Percentiles rank a stretch among this genome's conserved stretches.
Evolutionary conservation across 2,888 invertebrate species (phyloP).

Genomic region (Ornithoptera alexandrae): DNA sequence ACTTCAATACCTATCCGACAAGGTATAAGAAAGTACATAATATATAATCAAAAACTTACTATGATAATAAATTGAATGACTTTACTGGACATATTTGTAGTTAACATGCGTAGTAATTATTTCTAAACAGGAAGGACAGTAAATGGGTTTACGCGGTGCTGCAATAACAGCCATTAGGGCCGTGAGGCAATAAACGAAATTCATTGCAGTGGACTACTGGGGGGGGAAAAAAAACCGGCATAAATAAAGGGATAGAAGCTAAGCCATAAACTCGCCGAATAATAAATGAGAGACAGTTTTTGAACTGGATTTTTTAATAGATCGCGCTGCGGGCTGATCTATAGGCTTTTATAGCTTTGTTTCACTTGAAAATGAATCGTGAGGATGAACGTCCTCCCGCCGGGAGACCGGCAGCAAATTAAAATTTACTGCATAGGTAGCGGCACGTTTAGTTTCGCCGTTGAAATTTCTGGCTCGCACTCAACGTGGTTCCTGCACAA

Average conservation of each 20-base stretch:
- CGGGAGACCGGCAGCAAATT: slow-evolving; percentile 14
- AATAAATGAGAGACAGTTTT: slow-evolving; percentile 40
- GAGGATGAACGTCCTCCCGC: slow-evolving; percentile 21
- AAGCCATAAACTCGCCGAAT: slow-evolving; percentile 40
- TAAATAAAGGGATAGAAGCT: slow-evolving; percentile 39
- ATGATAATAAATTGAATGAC: neutral
- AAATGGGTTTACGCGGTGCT: slow-evolving; percentile 23
- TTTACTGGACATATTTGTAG: neutral
- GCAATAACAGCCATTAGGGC: slow-evolving; percentile 23
- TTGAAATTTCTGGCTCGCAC: slow-evolving; percentile 1
- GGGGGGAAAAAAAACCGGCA: slow-evolving; percentile 34
- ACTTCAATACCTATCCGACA: no score
- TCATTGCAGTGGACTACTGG: slow-evolving; percentile 37
- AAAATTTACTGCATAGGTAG: slow-evolving; percentile 22
- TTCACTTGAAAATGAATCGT: slow-evolving; percentile 32
- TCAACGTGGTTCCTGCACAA: neutral
- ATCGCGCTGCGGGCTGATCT: slow-evolving; percentile 40
- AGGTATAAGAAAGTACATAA: no score
- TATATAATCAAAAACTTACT: no score
- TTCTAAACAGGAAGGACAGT: slow-evolving; percentile 23
- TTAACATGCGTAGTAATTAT: slow-evolving; percentile 12
- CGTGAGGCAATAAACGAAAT: slow-evolving; percentile 42
- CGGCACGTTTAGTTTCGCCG: slow-evolving; percentile 6
- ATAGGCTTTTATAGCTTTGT: slow-evolving; percentile 35
- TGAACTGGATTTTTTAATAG: slow-evolving; percentile 43